phyloP scores from a whole-genome alignment of 2,113 vertebrate genomes.

The Eptesicus fuscus region DNA sequence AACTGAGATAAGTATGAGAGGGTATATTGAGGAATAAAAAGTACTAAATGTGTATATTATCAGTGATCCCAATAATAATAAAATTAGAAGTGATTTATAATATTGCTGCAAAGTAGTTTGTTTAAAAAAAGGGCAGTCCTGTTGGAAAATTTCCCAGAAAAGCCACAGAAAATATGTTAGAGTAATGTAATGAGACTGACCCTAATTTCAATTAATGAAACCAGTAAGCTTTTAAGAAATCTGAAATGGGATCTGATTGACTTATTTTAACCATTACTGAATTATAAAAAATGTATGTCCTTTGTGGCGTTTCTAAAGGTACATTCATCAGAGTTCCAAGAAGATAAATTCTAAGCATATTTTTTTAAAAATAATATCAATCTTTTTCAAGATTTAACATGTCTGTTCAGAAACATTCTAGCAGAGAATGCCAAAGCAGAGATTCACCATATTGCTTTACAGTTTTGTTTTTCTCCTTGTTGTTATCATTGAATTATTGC shows the following conservation, averaged over 20 bases:
- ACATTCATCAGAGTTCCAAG: neutral
- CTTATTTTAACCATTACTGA: constrained; percentile 45
- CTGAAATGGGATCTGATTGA: constrained; percentile 41
- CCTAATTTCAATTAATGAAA: constrained; percentile 67
- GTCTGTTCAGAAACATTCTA: neutral
- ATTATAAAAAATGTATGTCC: neutral
- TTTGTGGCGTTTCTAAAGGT: neutral
- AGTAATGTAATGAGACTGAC: constrained; percentile 52
- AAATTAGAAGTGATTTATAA: constrained; percentile 47
- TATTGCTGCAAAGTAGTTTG: constrained; percentile 30
- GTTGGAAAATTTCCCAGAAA: constrained; percentile 64
- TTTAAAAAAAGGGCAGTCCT: constrained; percentile 54
- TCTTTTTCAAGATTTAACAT: constrained; percentile 11
- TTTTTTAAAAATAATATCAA: neutral
- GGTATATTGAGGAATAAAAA: constrained; percentile 1
- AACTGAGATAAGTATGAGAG: neutral
- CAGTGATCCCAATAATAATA: neutral
- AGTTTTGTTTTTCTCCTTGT: constrained; percentile 19
- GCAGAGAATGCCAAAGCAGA: neutral
- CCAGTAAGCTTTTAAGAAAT: constrained; percentile 59
- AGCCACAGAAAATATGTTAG: constrained; percentile 61
- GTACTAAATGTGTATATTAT: constrained; percentile 13
- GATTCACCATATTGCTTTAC: neutral
- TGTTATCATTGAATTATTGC: constrained; percentile 2
- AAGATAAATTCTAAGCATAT: constrained; percentile 7